Base-by-base conservation (phyloP, 2,113 vertebrate genomes). In the Oriolus oriolus region DNA sequence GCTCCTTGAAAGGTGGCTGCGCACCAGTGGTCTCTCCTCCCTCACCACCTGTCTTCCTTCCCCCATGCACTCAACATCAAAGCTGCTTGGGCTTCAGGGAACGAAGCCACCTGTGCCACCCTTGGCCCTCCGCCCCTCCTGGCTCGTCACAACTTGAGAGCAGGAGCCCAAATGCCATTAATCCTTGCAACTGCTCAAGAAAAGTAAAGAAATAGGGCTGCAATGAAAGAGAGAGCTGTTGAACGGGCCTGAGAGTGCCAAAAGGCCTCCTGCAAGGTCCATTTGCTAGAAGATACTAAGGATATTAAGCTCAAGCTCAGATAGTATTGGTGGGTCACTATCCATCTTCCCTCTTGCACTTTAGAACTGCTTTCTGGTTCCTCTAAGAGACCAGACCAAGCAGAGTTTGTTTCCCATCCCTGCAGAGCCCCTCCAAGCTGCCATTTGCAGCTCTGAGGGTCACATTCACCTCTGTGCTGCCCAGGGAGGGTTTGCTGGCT, bases 141-240 rank as follows among this genome's bases (percentile, higher is more conserved):
- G 70, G 63, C 35, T 87, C 5, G 0, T 49, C 4, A 6, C 66
- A 73, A 37, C 13, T 4, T 1, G 50, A 74, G 10, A 78, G 24
- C 39, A 47, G 60, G 30, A 94, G 41, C 35, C 47, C 78, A 85
- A 41, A 64, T 16, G 65, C 37, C 53, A 20, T 85, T 76, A 90
- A 37, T 83, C 41, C 42, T 50, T 33, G 18, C 0, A 0, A 70
- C 17, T 69, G 50, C 82, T 79, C 1, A 1, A 56, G 42, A 16
- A 69, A 57, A 77, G 35, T 33, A 35, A 84, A 74, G 68, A 74
- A 71, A 20, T 8, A 12, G 41, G 33, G 31, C 61, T 53, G 75
- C 57, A 65, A 2, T 28, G 66, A 83, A 33, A 52, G 30, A 42
- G 39, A 69, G 30, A 44, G 35, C 66, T 61, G 50, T 30, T 69